A percentile compares a stretch with the other conserved stretches of the same genome.
Evolutionary conservation across 2,113 vertebrate genomes (phyloP).

Genomic region (Zootoca vivipara): DNA sequence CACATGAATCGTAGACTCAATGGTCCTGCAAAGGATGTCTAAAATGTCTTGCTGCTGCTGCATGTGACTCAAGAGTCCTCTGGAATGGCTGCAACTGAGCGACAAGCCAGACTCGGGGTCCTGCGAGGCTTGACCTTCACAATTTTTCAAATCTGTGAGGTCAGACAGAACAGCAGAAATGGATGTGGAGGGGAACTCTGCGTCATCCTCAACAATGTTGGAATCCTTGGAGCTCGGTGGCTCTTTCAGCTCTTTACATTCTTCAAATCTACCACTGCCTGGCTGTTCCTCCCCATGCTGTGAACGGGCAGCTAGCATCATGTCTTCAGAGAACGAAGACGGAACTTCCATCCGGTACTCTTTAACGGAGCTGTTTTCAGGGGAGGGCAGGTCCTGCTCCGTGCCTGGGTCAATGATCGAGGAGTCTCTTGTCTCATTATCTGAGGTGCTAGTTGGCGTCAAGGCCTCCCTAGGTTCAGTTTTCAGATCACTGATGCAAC

Average conservation of each 20-base stretch:
- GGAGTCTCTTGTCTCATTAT: slow-evolving; percentile 97
- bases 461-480: slow-evolving; percentile 86
- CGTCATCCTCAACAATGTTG: slow-evolving; percentile 79
- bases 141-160: slow-evolving; percentile 80
- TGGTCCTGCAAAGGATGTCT: slow-evolving; percentile 95
- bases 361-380: slow-evolving; percentile 82
- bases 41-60: slow-evolving; percentile 87
- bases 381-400: slow-evolving; percentile 94
- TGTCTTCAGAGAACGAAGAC: slow-evolving; percentile 84
- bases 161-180: slow-evolving; percentile 82
- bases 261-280: slow-evolving; percentile 72
- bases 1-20: slow-evolving; percentile 93
- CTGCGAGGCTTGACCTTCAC: slow-evolving; percentile 82
- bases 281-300: slow-evolving; percentile 73
- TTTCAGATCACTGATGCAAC: slow-evolving; percentile 80
- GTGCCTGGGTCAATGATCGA: slow-evolving; percentile 98
- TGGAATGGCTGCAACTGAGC: slow-evolving; percentile 83
- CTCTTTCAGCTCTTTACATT: slow-evolving; percentile 80
- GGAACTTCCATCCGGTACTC: slow-evolving; percentile 91
- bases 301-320: slow-evolving; percentile 73
- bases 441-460: slow-evolving; percentile 94
- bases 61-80: slow-evolving; percentile 81
- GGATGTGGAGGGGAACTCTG: slow-evolving; percentile 81
- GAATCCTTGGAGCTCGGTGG: slow-evolving; percentile 78
- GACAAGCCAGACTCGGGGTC: slow-evolving; percentile 81